These are phyloP conservation scores for Atrichornis clamosus DNA, from an alignment of 2,113 vertebrate species.

Conservation along the genomic window DNA sequence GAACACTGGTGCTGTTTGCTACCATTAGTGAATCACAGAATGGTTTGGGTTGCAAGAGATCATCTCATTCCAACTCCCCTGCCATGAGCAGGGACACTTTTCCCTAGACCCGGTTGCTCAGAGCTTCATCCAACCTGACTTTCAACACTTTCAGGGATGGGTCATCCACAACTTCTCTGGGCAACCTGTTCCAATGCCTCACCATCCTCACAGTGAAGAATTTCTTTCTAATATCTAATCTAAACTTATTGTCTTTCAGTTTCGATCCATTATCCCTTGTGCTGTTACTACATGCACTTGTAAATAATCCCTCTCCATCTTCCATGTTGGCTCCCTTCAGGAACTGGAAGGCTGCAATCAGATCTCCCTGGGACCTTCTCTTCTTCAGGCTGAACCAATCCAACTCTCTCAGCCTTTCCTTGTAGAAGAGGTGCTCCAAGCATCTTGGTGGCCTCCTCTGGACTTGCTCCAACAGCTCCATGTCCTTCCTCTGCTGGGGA, in stretches of 20 bases:
- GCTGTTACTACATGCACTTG: background rate
- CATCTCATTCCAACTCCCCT: background rate
- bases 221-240: background rate
- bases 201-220: background rate
- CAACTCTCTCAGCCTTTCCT: background rate
- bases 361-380: background rate
- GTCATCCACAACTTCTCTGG: background rate
- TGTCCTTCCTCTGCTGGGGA: background rate
- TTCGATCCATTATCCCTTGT: background rate
- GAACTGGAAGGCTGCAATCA: background rate
- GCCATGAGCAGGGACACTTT: background rate
- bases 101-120: background rate
- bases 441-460: background rate
- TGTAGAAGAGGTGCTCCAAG: background rate
- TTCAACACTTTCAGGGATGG: background rate
- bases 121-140: background rate
- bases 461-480: accelerated
- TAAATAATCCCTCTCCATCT: background rate
- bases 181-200: background rate
- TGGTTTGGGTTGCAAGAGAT: background rate
- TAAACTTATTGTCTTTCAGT: background rate
- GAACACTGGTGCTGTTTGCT: background rate
- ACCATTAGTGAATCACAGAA: background rate
- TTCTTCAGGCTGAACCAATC: background rate
- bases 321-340: background rate